Conservation (phyloP, 2,113 vertebrate species). For the Cyprichromis sp. region DNA sequence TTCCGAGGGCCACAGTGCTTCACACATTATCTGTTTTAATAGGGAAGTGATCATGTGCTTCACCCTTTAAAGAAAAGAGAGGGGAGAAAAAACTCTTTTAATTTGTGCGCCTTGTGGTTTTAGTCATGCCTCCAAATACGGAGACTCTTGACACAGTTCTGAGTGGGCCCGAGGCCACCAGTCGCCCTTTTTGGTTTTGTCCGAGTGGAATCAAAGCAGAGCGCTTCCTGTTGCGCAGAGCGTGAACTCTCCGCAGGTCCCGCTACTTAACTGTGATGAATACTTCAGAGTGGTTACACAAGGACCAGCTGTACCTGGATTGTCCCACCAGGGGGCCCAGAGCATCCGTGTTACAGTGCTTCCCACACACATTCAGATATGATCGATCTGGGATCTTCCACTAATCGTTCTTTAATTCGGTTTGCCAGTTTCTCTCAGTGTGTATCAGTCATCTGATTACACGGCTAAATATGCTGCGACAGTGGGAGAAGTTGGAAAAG, state of each 20-base stretch:
- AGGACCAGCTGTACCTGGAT: neutral
- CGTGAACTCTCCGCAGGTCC: neutral
- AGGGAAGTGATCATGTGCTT: conserved; percentile 15
- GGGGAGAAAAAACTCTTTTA: neutral
- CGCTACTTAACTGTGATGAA: neutral
- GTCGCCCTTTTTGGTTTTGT: neutral
- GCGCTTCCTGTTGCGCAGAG: neutral
- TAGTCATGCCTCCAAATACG: neutral
- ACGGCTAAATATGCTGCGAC: neutral
- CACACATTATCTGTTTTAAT: neutral
- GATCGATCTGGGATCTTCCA: neutral
- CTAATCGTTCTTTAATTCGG: neutral
- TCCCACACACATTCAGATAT: neutral
- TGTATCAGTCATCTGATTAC: too few relatives aligned
- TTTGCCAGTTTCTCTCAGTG: neutral
- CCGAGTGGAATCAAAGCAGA: neutral
- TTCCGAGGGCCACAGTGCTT: neutral
- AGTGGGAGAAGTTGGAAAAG: neutral
- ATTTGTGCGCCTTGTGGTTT: neutral
- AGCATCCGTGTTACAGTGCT: neutral
- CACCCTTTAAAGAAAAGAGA: neutral
- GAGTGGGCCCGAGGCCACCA: neutral
- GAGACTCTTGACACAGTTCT: neutral
- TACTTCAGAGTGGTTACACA: neutral
- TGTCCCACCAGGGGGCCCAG: conserved; percentile 19